phyloP scores from a whole-genome alignment of 2,888 invertebrate genomes.

The Heliothis peltigera region DNA sequence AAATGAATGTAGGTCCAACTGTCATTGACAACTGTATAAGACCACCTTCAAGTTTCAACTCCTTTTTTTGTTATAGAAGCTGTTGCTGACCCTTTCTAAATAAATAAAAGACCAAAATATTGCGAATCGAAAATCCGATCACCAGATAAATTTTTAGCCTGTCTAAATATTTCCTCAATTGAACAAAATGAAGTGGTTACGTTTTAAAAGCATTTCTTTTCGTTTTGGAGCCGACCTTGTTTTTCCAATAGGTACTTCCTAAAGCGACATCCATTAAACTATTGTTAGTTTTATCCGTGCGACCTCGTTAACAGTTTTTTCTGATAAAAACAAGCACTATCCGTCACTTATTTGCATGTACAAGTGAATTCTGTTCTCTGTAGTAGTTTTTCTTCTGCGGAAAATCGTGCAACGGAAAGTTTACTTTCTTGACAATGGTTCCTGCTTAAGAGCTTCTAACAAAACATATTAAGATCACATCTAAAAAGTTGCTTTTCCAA shows the following conservation, averaged over 20 bases:
- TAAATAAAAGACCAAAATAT: not conserved
- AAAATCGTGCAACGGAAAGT: slow-evolving; percentile 3
- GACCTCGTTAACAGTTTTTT: slow-evolving; percentile 54
- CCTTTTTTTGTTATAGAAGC: too few relatives aligned
- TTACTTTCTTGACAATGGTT: slow-evolving; percentile 6
- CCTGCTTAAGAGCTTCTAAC: not conserved
- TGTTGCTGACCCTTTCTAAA: too few relatives aligned
- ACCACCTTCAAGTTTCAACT: too few relatives aligned
- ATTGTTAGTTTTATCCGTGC: slow-evolving; percentile 44
- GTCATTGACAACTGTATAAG: too few relatives aligned
- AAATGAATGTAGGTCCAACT: too few relatives aligned
- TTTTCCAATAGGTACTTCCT: slow-evolving; percentile 59
- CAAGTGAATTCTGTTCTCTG: slow-evolving; percentile 12
- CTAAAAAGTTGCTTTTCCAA: too few relatives aligned
- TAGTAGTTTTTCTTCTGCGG: slow-evolving; percentile 23
- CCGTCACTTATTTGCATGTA: slow-evolving; percentile 31
- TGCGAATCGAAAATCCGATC: too few relatives aligned
- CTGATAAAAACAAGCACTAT: slow-evolving; percentile 39
- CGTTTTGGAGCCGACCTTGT: slow-evolving; percentile 52
- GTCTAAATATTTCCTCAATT: slow-evolving; percentile 26
- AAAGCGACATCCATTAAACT: slow-evolving; percentile 41
- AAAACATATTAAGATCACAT: too few relatives aligned
- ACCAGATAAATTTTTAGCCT: not conserved
- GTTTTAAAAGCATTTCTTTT: slow-evolving; percentile 46
- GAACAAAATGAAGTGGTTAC: slow-evolving; percentile 9